Evolutionary conservation across 2,797 vertebrate genomes (phyloP), one percentile per base, ranked within the genome.

Genomic region (Malacoctenus gilli): DNA sequence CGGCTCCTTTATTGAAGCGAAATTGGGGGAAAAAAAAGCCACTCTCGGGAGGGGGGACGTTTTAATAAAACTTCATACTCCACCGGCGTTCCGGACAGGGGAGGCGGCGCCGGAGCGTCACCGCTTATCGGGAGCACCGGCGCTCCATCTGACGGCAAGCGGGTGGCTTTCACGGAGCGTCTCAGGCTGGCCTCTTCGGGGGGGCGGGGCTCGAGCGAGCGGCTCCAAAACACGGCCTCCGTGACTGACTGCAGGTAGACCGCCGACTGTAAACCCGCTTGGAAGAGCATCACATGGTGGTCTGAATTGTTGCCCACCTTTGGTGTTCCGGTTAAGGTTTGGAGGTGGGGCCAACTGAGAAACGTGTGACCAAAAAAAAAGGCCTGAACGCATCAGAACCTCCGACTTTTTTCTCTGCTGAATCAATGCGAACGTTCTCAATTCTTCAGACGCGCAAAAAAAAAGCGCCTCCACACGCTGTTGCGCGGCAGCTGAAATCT

Each of bases 231-330:
- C 80, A 85, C 57, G 54, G 53, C 53, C 18, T 22, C 47, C 38
- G 6, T 80, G 85, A 85, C 59, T 72, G 83, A 87, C 75, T 68
- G 75, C 58, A 72, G 58, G 69, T 80, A 83, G 85, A 72, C 53
- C 60, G 39, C 59, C 62, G n/a, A 53, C 55, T 71, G 62, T 77
- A 84, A 81, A 80, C 63, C 39, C n/a, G 49, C 23, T 7, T 60
- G 16, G 41, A 41, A 15, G n/a, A 35, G 31, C 0, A 1, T 18
- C 34, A 47, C 21, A 0, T 2, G 1, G 13, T 30, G 25, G 3
- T 0, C 3, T 20, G 20, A 36, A 25, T 41, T 6, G n/a, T 39
- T 39, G 35, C 46, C 43, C 35, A 36, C 28, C n/a, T 5, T 36
- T 20, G n/a, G n/a, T n/a, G n/a, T n/a, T n/a, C n/a, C n/a, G n/a